Base-by-base conservation (phyloP, 2,797 vertebrate genomes). In the Microctenopoma lineatum region DNA sequence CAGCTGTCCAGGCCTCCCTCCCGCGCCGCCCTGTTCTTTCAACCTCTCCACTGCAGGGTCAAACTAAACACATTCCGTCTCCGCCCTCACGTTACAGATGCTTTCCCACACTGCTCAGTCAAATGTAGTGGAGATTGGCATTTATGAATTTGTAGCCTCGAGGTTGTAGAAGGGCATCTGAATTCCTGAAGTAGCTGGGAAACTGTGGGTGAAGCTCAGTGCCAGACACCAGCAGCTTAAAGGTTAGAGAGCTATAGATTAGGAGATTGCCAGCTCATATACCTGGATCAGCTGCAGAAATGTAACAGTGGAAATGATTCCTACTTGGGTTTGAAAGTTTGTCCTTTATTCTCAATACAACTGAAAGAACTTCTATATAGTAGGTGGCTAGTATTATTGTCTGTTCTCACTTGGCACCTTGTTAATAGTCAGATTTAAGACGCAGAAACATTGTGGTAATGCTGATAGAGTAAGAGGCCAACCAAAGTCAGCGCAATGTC, bases 1-100 rank as follows among this genome's bases (percentile, higher is more conserved):
- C 90, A 90, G 90, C 87, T 90, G 86, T 79, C 82, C 66, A 56
- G 53, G 57, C 46, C 66, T 32, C 59, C 65, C 44, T 18, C 48
- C 48, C 27, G 39, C 25, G 47, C 27, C 14, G 44, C n/a, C 9
- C 47, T 65, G 53, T 69, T 77, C 79, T 80, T 73, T 72, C 48
- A 60, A 63, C 77, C 10, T 34, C 55, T 66, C 47, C 51, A 56
- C 66, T 38, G 64, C 79, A 66, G 86, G 78, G 86, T 90, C 89
- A 85, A 74, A 66, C 66, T 68, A 50, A 74, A 79, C 47, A 16
- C 50, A 72, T 79, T 82, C 77, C 59, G 54, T 73, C 58, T 38
- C 51, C 57, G 53, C 56, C 55, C 63, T 42, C n/a, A 50, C 65
- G 14, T 56, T 25, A 59, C 46, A 58, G 13, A 56, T 61, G 18